Evolutionary conservation across 2,113 vertebrate species (phyloP), one percentile per base, ranked within the genome.

Genomic region (Alces alces): DNA sequence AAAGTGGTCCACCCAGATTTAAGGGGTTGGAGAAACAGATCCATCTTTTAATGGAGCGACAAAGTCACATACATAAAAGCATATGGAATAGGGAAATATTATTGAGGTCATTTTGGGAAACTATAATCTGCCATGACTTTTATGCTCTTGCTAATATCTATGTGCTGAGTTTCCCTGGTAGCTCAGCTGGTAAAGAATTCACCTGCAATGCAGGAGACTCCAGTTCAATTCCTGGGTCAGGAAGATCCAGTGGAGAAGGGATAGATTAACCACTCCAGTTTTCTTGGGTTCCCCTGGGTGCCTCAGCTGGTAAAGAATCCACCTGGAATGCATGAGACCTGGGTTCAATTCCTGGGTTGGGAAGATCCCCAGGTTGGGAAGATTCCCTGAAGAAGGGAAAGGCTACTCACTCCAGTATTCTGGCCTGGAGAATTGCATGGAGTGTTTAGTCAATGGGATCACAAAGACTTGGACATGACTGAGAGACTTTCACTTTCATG

Each of bases 41-140:
- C 13, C 23, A 28, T 0, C 7, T 92, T 52, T 86, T 83, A 76
- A 73, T 73, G 23, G 21, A 47, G 16, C 21, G 54, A 39, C 58
- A 88, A 87, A 50, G 66, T 80, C 47, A 93, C 33, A 58, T n/a
- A 30, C 86, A 43, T n/a, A 80, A 80, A 30, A 91, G 7, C 9
- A 88, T 58, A 33, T 70, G 19, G 57, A 79, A 64, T 87, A n/a
- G 7, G 36, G 17, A 86, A 91, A 79, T 82, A 47, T 45, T 36
- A 82, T 21, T 93, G 64, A 86, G 11, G n/a, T 92, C 43, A 83
- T 80, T 94, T 95, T 57, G 57, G 23, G 52, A 95, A 97, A 96
- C 84, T 83, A 36, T 27, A 88, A 79, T 45, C 39, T 87, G 19
- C 5, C 64, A 28, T 70, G 58, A 93, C 6, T 89, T 87, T 96